Evolutionary conservation across 2,113 vertebrate species (phyloP).

Genomic region (Marmota flaviventris): DNA sequence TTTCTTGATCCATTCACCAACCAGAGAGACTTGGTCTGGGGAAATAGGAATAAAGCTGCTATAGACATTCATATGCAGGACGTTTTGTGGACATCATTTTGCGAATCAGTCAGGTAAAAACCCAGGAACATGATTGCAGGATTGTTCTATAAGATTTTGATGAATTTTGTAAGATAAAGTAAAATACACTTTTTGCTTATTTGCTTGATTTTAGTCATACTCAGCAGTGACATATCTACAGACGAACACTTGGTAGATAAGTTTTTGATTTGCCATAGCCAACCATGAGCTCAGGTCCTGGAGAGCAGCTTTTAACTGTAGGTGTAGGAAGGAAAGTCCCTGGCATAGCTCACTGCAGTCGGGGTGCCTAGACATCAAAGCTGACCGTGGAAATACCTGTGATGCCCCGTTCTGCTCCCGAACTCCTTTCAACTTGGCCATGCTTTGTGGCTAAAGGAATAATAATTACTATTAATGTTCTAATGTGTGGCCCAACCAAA

Average conservation of each 20-base stretch:
- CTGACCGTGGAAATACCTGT: not conserved
- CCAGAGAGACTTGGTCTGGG: not conserved
- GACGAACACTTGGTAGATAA: not conserved
- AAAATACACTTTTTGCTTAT: not conserved
- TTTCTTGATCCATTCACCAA: not conserved
- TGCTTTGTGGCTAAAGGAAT: not conserved
- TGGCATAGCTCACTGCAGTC: too few relatives aligned
- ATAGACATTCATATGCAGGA: not conserved
- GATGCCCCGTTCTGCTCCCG: not conserved
- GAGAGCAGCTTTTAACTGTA: not conserved
- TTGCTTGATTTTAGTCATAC: not conserved
- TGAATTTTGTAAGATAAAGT: not conserved
- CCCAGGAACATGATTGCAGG: rapidly evolving
- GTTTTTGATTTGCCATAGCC: not conserved
- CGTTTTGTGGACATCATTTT: not conserved
- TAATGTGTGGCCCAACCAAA: not conserved
- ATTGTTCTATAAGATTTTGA: not conserved
- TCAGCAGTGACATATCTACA: not conserved
- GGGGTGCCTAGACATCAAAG: not conserved
- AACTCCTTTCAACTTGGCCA: not conserved
- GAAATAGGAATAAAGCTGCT: not conserved
- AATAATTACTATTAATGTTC: not conserved
- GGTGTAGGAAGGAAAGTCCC: not conserved
- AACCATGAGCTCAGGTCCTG: not conserved
- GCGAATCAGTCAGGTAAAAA: not conserved